A percentile compares a stretch with the other conserved stretches of the same genome.
phyloP scores from a whole-genome alignment of 1,140 invertebrate genomes.

The Pygmarrhopalites habei region DNA sequence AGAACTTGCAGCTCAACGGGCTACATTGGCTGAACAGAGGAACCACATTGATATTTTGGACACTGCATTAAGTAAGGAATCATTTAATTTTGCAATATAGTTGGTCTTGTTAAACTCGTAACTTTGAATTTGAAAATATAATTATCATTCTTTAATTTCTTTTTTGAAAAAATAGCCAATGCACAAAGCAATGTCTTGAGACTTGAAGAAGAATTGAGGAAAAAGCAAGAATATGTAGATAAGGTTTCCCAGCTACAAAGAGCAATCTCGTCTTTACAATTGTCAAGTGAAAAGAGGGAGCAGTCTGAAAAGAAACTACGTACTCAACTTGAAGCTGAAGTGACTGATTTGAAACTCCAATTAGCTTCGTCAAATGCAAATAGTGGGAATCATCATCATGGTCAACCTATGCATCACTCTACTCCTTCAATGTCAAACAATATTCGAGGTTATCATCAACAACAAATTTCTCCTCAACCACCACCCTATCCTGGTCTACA shows the following conservation, averaged over 20 bases:
- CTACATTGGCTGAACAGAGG: constrained; percentile 80
- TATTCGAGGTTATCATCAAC: neutral
- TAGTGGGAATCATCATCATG: constrained; percentile 12
- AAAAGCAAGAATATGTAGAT: constrained; percentile 78
- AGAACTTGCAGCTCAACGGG: constrained; percentile 77
- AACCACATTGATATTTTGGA: constrained; percentile 90
- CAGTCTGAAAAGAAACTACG: constrained; percentile 72
- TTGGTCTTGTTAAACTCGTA: too few relatives aligned
- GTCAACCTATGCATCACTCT: neutral
- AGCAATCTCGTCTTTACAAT: constrained; percentile 71
- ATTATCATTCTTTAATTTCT: too few relatives aligned
- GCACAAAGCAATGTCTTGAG: constrained; percentile 80
- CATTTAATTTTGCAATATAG: too few relatives aligned
- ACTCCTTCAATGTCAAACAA: neutral
- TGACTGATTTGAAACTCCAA: constrained; percentile 50
- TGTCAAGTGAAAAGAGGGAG: constrained; percentile 73
- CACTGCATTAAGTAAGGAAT: constrained; percentile 59
- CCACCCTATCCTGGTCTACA: constrained; percentile 28
- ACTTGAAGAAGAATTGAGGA: constrained; percentile 79
- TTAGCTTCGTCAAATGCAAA: constrained; percentile 42
- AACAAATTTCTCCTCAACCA: constrained; percentile 2
- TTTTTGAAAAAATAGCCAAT: constrained; percentile 49
- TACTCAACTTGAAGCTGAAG: constrained; percentile 69
- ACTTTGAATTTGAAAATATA: too few relatives aligned
- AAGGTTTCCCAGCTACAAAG: constrained; percentile 73